A percentile compares a stretch with the other conserved stretches of the same genome.
These are phyloP conservation scores for Mormyrus lacerda DNA, from an alignment of 2,113 vertebrate species.

Conservation along the genomic window DNA sequence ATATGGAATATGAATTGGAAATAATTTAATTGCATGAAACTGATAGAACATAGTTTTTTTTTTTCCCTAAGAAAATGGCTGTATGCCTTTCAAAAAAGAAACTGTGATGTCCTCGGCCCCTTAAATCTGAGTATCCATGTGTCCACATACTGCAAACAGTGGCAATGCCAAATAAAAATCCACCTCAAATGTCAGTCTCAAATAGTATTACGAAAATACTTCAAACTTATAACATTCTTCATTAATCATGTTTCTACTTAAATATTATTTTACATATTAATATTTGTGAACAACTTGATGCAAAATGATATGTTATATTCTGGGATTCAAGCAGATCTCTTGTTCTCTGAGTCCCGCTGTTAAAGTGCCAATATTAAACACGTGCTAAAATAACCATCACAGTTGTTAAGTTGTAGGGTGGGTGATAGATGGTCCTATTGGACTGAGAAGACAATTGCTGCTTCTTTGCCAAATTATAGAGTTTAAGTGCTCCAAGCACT, in stretches of 20 bases:
- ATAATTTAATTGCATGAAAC: not conserved
- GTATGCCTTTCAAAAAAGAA: not conserved
- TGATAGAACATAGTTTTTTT: not conserved
- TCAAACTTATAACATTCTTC: not conserved
- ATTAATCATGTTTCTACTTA: not conserved
- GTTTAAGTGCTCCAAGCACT: not conserved
- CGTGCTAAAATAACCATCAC: not conserved
- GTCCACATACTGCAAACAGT: not conserved
- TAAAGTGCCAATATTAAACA: not conserved
- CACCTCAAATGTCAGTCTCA: not conserved
- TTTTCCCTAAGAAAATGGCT: not conserved
- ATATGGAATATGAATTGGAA: not conserved
- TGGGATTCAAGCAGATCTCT: not conserved
- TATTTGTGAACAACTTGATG: not conserved
- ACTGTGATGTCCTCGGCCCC: not conserved
- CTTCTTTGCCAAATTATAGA: not conserved
- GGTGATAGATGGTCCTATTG: not conserved
- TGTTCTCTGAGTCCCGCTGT: not conserved
- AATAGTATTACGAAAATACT: not conserved
- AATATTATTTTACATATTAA: not conserved
- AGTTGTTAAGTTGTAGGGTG: not conserved
- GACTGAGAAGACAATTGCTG: not conserved
- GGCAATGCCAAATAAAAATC: not conserved
- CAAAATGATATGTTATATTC: not conserved
- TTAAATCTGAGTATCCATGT: not conserved